Base-by-base conservation (phyloP, 2,797 vertebrate species). In the Phalloptychus januarius region DNA sequence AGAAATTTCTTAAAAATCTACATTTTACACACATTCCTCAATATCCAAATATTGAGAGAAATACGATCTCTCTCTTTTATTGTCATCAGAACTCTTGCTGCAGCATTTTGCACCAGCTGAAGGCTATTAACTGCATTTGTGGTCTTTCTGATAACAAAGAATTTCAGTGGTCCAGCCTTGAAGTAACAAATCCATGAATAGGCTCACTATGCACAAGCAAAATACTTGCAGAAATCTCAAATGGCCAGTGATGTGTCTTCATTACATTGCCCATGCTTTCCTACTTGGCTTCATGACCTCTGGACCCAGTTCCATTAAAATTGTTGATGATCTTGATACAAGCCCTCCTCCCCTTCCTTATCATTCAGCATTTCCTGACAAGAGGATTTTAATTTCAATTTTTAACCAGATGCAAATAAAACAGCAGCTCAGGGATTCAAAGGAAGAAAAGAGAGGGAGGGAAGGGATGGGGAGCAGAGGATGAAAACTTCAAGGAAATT, bases 321-420 rank as follows among this genome's bases (percentile, higher is more conserved):
- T 88, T 91, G 88, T 91, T 90, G 92, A 93, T 92, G 90, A 87
- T 90, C 85, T 90, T 90, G 85, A 83, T 85, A 79, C 87, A 82
- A 74, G 50, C 50, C 8, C 5, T 2, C 28, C 28, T 77, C 85
- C 11, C 4, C 48, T 33, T 2, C 1, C 36, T 90, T 94, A 92
- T 95, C 94, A 94, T 86, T 93, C 92, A 94, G 71, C 85, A 38
- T 85, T 77, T 86, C 78, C 88, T 89, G 88, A 90, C 80, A 83
- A 90, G 83, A 88, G 71, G 70, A 80, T 72, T 85, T 85, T 86
- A 73, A 89, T 91, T 94, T 95, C 94, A 95, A 89, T 95, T 95
- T 95, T 94, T 93, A 92, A 93, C 91, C 83, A 82, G 89, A 95
- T 95, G 93, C 93, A 94, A 95, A 95, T 94, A 94, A 93, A 92